Evolutionary conservation across 2,113 vertebrate species (phyloP).

Genomic region (Charina bottae): DNA sequence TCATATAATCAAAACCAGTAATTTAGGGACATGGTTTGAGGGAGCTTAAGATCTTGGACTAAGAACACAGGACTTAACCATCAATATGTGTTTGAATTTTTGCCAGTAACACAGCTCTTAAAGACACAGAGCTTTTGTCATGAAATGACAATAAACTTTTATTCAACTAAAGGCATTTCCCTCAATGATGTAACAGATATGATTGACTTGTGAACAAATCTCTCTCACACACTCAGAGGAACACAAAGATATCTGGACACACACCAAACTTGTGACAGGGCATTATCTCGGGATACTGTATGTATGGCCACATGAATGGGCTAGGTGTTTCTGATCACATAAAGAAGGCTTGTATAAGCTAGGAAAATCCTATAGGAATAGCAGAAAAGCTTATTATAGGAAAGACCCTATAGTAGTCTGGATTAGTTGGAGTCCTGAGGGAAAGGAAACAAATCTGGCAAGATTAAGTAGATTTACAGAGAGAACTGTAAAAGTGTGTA

Average conservation of each 20-base stretch:
- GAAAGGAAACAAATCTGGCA: conserved; percentile 5
- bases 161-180: background rate
- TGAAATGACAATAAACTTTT: background rate
- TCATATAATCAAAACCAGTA: background rate
- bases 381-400: background rate
- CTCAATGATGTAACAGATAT: background rate
- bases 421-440: background rate
- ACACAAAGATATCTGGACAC: background rate
- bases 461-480: background rate
- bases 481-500: background rate
- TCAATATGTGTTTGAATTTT: background rate
- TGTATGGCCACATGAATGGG: background rate
- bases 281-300: background rate
- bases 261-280: background rate
- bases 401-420: background rate
- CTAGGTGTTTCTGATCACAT: background rate
- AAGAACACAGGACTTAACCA: background rate
- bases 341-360: background rate
- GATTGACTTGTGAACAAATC: background rate
- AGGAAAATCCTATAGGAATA: background rate
- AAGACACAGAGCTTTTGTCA: background rate
- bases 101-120: background rate
- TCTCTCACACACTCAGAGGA: background rate
- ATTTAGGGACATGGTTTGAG: background rate
- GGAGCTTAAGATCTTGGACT: background rate